These are phyloP conservation scores for Delichon dasypus DNA, from an alignment of 2,797 vertebrate genomes.

Conservation along the genomic window DNA sequence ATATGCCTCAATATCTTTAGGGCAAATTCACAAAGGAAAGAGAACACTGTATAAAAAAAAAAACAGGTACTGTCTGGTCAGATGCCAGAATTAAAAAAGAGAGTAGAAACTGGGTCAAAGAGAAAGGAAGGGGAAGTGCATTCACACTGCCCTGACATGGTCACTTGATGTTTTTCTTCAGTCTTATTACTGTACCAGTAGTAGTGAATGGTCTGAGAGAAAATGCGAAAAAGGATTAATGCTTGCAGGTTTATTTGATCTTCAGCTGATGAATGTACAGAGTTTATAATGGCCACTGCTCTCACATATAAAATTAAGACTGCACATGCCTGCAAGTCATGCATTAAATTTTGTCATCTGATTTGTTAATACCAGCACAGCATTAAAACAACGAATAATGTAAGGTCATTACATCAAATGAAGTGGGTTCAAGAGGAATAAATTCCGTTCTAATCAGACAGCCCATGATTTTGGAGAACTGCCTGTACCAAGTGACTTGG, in stretches of 20 bases:
- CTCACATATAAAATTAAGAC: background rate
- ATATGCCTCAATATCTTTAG: background rate
- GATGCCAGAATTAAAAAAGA: background rate
- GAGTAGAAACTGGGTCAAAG: slow-evolving; percentile 3
- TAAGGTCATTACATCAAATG: background rate
- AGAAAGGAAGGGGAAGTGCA: background rate
- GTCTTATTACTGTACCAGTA: background rate
- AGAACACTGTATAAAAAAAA: background rate
- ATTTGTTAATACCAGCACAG: background rate
- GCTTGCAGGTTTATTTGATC: background rate
- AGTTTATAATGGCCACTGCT: background rate
- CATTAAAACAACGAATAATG: background rate
- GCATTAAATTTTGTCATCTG: background rate
- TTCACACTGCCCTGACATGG: background rate
- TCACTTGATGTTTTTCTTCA: background rate
- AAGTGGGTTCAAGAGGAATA: background rate
- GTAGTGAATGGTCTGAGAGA: background rate
- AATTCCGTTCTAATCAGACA: background rate
- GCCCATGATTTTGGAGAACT: background rate
- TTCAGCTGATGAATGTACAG: background rate
- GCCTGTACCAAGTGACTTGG: background rate
- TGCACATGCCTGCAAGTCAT: background rate
- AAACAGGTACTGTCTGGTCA: background rate
- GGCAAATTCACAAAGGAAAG: background rate
- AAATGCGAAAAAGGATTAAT: background rate